A percentile compares a stretch with the other conserved stretches of the same genome.
Evolutionary conservation across 2,888 invertebrate species (phyloP).

Genomic region (Sarcophaga carnaria): DNA sequence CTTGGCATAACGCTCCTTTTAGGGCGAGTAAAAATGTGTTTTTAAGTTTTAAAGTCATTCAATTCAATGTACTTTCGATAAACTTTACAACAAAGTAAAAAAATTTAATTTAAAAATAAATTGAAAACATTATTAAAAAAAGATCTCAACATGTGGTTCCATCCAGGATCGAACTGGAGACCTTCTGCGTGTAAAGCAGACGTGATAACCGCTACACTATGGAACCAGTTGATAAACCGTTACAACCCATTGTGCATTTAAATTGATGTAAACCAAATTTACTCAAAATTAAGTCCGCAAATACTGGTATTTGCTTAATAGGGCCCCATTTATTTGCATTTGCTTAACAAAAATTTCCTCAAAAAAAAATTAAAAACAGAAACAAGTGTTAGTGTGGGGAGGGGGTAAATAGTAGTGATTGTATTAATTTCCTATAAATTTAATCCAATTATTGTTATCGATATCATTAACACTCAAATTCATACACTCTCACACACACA

Average conservation of each 20-base stretch:
- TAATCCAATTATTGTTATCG: slow-evolving; percentile 44
- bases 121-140: slow-evolving; percentile 34
- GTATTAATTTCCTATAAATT: slow-evolving; percentile 50
- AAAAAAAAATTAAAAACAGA: background rate
- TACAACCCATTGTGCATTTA: background rate
- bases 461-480: slow-evolving; percentile 32
- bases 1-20: background rate
- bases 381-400: background rate
- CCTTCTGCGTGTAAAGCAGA: slow-evolving; percentile 1
- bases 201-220: slow-evolving; percentile 1
- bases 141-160: slow-evolving; percentile 76
- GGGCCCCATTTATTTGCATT: background rate
- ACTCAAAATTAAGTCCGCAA: background rate
- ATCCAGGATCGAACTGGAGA: slow-evolving; percentile 72
- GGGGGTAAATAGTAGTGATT: background rate
- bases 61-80: no score
- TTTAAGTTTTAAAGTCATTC: no score
- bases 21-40: no score
- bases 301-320: no score
- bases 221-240: background rate
- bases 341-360: background rate
- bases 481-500: slow-evolving; percentile 8
- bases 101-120: background rate
- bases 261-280: background rate
- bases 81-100: no score